Evolutionary conservation across 2,888 invertebrate species (phyloP), one percentile per base, ranked within the genome.

Genomic region (Ormyrus thymus): DNA sequence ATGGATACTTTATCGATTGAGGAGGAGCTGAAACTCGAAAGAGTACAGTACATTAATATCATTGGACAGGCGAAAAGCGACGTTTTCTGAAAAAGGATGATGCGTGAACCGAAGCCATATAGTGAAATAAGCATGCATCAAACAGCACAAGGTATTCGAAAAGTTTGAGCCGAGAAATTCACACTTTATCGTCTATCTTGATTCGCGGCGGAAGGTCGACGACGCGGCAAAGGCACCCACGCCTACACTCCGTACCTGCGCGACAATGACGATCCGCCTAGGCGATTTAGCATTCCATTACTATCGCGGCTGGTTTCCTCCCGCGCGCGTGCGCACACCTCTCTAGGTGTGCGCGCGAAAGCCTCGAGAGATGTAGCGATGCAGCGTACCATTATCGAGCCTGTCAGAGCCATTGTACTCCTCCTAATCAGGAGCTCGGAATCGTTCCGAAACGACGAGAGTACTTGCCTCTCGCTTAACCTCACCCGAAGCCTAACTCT

Each of bases 341-440:
- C 50, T 53, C 69, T 43, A 8, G n/a, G 51, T 13, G 46, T 29
- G 10, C 6, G 1, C 6, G 48, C 8, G n/a, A n/a, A 5, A 68
- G 29, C 53, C 43, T 46, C 10, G 10, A 59, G n/a, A 46, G 10
- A 15, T 13, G 11, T 46, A 53, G 56, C 76, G 81, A 76, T 72
- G 71, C 78, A 76, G 77, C 78, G 82, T 73, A 62, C 82, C 82
- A 85, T 84, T 84, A 84, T 85, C 83, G 81, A 83, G 83, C 82
- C 83, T 81, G 84, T 84, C 83, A 83, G 83, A 84, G 84, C 84
- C 82, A 82, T 83, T 84, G 83, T 83, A 82, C 80, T 82, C 78
- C 80, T 80, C 72, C 73, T 80, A 82, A 84, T 83, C 83, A 82
- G 80, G 66, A 80, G 73, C 51, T 76, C 62, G 65, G 73, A 81